Evolutionary conservation across 2,888 invertebrate species (phyloP).

Genomic region (Rotaria socialis): DNA sequence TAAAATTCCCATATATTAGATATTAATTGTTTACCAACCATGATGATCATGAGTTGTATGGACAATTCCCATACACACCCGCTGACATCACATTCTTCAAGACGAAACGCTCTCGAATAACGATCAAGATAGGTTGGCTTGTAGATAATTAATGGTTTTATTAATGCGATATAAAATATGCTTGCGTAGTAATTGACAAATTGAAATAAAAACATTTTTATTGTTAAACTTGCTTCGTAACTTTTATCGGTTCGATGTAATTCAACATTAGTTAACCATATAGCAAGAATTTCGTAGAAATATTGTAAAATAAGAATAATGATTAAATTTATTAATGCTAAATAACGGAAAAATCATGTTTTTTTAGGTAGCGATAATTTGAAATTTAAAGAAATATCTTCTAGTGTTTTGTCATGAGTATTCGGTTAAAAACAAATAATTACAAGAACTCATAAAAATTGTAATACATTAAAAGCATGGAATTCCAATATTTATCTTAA

Average conservation of each 20-base stretch:
- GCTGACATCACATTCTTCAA: constrained; percentile 70
- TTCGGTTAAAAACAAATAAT: too few species aligned
- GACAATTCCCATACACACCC: constrained; percentile 82
- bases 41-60: constrained; percentile 86
- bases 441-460: too few species aligned
- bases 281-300: constrained; percentile 64
- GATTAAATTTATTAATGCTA: constrained; percentile 64
- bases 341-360: constrained; percentile 58
- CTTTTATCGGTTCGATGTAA: constrained; percentile 62
- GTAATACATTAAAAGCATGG: too few species aligned
- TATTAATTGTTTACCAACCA: constrained; percentile 90
- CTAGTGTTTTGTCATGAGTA: too few species aligned
- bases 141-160: constrained; percentile 48
- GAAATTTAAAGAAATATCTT: too few species aligned
- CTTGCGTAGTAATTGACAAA: constrained; percentile 52
- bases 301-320: constrained; percentile 64
- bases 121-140: background rate
- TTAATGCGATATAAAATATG: constrained; percentile 52
- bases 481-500: too few species aligned
- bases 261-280: constrained; percentile 63
- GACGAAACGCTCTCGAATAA: background rate
- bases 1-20: constrained; percentile 79
- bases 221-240: constrained; percentile 51
- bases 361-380: too few species aligned
- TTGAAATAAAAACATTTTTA: constrained; percentile 52